Evolutionary conservation across 2,797 vertebrate genomes (phyloP), one percentile per base, ranked within the genome.

Genomic region (Cephalopachus bancanus): DNA sequence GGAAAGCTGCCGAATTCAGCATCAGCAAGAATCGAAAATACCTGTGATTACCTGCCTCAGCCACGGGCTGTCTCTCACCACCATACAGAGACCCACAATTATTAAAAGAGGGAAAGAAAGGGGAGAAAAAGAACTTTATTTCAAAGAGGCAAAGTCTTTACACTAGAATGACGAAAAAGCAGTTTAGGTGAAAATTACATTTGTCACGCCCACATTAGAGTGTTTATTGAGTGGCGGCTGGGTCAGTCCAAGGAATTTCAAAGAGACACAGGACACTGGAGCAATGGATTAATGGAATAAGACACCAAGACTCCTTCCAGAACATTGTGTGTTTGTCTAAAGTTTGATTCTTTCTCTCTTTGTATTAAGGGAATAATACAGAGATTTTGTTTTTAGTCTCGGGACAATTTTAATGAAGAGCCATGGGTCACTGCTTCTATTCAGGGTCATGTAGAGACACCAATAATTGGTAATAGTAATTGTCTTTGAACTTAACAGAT

Each of bases 111-210:
- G 37, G 30, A 78, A 30, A 57, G 57, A 62, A 51, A 69, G 24
- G 10, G 8, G 53, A n/a, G 91, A 24, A 55, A 30, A 28, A 17
- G 79, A 65, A 49, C 96, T 86, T 92, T 69, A 80, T 96, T 22
- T 95, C 95, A 92, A 67, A 97, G 93, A 96, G 55, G 19, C 80
- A 1, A 2, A 10, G 14, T 60, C 89, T 97, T 97, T 92, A 33
- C 30, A 12, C 26, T 95, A 64, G 85, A 26, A n/a, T 28, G 92
- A 96, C 9, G 30, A 74, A 78, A 92, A 97, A 75, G 0, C 51
- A 3, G n/a, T 78, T 49, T 72, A 93, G 93, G 71, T 7, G 14
- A 97, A 96, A 96, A 94, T 88, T 79, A 2, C 88, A 44, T 88
- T 83, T 71, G 85, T 33, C 87, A 49, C 91, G 37, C 44, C 64